Evolutionary conservation across 1,140 invertebrate species (phyloP).

Genomic region (Hypsibius dujardini): DNA sequence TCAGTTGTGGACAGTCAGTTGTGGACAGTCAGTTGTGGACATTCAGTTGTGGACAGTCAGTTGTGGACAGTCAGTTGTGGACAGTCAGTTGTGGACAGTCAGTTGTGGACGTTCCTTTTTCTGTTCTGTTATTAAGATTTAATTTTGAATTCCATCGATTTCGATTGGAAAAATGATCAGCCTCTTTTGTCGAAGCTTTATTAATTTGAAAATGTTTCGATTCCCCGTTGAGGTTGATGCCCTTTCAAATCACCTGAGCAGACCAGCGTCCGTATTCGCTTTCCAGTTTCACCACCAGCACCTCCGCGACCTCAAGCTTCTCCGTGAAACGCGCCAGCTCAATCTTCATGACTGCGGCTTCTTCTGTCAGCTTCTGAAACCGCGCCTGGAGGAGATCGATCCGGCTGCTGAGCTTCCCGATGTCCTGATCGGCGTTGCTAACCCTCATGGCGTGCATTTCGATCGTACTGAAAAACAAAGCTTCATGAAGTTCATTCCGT

Average conservation of each 20-base stretch:
- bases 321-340: slow-evolving; percentile 60
- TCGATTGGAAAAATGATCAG: slow-evolving; percentile 17
- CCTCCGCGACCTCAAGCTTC: slow-evolving; percentile 62
- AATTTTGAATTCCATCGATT: slow-evolving; percentile 10
- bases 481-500: slow-evolving; percentile 10
- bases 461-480: slow-evolving; percentile 20
- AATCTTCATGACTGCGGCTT: slow-evolving; percentile 82
- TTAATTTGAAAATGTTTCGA: no score
- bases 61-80: no score
- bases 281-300: slow-evolving; percentile 64
- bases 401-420: slow-evolving; percentile 6
- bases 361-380: slow-evolving; percentile 59
- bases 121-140: no score
- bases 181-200: slow-evolving; percentile 12
- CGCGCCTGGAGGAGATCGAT: slow-evolving; percentile 20
- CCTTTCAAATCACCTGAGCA: slow-evolving; percentile 54
- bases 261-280: slow-evolving; percentile 79
- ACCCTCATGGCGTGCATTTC: slow-evolving; percentile 11
- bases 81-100: no score
- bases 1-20: no score
- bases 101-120: no score
- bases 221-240: no score
- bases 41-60: no score
- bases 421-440: background rate
- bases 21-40: no score